These are phyloP conservation scores for Potamarius usumacintae DNA, from an alignment of 2,113 vertebrate genomes.

Conservation along the genomic window DNA sequence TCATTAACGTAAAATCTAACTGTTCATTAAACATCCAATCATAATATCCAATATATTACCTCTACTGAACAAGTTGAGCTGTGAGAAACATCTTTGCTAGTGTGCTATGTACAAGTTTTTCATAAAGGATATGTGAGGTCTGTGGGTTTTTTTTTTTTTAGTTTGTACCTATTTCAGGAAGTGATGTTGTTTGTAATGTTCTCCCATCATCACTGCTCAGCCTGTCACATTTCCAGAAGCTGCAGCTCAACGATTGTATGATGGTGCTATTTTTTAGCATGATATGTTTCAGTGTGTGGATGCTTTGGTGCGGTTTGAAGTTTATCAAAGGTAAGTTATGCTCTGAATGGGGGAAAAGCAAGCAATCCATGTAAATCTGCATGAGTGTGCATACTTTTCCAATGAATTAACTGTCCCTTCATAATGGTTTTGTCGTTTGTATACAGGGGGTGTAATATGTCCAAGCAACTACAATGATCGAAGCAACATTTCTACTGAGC, in stretches of 20 bases:
- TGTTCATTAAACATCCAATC: neutral
- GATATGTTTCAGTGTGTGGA: neutral
- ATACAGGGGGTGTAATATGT: neutral
- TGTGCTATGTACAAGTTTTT: neutral
- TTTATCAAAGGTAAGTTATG: constrained; percentile 25
- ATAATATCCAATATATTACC: neutral
- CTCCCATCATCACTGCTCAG: neutral
- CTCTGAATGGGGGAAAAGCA: neutral
- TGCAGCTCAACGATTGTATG: neutral
- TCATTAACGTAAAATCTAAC: neutral
- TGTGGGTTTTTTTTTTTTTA: neutral
- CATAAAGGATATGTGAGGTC: too few relatives aligned
- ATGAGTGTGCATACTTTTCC: neutral
- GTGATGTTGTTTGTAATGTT: neutral
- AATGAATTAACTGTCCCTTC: neutral
- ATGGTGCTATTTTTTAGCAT: neutral
- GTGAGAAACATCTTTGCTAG: neutral
- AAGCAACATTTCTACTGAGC: constrained; percentile 5
- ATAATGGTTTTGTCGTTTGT: neutral
- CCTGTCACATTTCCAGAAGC: neutral
- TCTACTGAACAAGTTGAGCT: neutral
- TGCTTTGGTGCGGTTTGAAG: constrained; percentile 8
- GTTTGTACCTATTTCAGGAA: neutral
- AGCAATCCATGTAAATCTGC: neutral
- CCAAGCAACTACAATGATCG: neutral